A percentile compares a stretch with the other conserved stretches of the same genome.
phyloP scores from a whole-genome alignment of 2,888 invertebrate genomes.

The Aphelenchoides bicaudatus region DNA sequence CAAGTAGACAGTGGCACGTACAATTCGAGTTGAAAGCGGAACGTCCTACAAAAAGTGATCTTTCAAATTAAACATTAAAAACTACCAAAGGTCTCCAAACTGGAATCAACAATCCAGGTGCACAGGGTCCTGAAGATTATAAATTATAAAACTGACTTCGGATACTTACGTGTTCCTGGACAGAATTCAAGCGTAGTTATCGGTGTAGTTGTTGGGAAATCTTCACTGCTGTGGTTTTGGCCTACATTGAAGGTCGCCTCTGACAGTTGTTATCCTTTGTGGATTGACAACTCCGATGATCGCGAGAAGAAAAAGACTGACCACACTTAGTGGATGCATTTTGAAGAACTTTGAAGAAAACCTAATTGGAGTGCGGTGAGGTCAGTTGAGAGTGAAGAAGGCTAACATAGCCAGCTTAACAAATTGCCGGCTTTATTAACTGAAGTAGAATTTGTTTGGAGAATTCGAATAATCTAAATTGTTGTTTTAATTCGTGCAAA shows the following conservation, averaged over 20 bases:
- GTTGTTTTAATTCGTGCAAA: no score
- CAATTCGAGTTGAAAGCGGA: constrained; percentile 61
- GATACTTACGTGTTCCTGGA: no score
- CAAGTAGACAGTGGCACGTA: constrained; percentile 86
- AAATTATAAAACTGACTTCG: no score
- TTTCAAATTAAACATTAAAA: not conserved
- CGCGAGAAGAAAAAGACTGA: not conserved
- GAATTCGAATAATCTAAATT: no score
- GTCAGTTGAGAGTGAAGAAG: no score
- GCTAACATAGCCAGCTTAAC: no score
- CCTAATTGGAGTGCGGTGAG: no score
- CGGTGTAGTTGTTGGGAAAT: constrained; percentile 10
- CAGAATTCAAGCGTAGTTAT: not conserved
- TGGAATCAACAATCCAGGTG: not conserved
- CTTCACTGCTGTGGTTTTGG: constrained; percentile 7
- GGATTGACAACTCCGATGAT: not conserved
- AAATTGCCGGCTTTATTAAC: no score
- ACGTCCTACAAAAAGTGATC: constrained; percentile 37
- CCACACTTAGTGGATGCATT: not conserved
- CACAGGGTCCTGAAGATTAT: no score
- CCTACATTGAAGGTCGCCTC: constrained; percentile 16
- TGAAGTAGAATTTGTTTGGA: no score
- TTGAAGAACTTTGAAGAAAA: no score
- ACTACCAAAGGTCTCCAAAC: not conserved
- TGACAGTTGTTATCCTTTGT: not conserved